Base-by-base conservation (phyloP, 2,113 vertebrate genomes). In the Mus spicilegus region DNA sequence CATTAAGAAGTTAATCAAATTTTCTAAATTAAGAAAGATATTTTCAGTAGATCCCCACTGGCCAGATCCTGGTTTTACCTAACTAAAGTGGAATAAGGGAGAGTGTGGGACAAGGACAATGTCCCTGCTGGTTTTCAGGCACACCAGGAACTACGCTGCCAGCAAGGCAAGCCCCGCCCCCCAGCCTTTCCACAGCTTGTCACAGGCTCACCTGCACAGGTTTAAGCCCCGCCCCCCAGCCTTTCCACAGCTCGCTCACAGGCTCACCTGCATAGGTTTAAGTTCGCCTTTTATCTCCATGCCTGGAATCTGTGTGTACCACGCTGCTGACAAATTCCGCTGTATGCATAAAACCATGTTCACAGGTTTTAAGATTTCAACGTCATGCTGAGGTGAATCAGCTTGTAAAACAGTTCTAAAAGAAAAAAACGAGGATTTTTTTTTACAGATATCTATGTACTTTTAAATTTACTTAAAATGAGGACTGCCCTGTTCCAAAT, bases 271-370 rank as follows among this genome's bases (percentile, higher is more conserved):
- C 99, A 99, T 99, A 69, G 99, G 99, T 90, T 99, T 99, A 42
- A 99, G 97, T 94, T 99, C 99, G 98, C 99, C 99, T 97, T 99
- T 97, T 33, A 99, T 97, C 92, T 99, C 98, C 92, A 99, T 97
- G 6, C 99, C 98, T 58, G 99, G 99, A 96, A 99, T 99, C 86
- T 99, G 97, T 51, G 98, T 97, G 97, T 99, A 99, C 99, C 99
- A 99, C 13, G 98, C 33, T 84, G 99, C 98, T 5, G 99, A 98
- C 95, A 99, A 98, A 98, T 99, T 99, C 96, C 99, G 99, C 98
- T 98, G 99, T 58, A 99, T 96, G 11, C 98, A 98, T 94, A 99
- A 98, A 69, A 98, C 97, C 97, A 99, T 98, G 98, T 99, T 99
- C 69, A 99, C 99, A 1, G 99, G 99, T 93, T 98, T 93, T 88